Evolutionary conservation across 2,113 vertebrate genomes (phyloP).

Genomic region (Sarotherodon lohbergeri): DNA sequence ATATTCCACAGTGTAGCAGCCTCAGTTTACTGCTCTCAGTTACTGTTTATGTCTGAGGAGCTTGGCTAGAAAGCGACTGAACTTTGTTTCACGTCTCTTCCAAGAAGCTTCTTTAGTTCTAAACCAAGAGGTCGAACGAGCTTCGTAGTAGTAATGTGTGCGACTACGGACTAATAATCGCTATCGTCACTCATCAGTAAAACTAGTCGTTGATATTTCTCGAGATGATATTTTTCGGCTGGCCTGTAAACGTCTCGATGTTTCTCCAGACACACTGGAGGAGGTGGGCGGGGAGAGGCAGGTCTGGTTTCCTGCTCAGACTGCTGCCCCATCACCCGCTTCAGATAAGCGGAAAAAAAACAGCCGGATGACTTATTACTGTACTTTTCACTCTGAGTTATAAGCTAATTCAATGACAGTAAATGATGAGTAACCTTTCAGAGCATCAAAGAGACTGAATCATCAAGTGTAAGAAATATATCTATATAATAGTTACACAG

Average conservation of each 20-base stretch:
- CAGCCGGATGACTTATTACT: background rate
- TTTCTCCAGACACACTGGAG: accelerated
- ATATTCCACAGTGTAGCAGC: background rate
- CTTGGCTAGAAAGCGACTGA: accelerated
- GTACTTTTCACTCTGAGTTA: background rate
- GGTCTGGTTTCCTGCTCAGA: background rate
- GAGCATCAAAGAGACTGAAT: background rate
- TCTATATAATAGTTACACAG: accelerated
- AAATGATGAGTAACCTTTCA: background rate
- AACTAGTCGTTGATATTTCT: background rate
- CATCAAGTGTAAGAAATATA: background rate
- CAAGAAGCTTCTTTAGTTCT: accelerated
- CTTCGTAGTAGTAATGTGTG: accelerated
- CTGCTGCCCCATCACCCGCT: background rate
- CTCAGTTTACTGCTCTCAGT: background rate
- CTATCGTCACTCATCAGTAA: background rate
- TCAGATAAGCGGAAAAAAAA: background rate
- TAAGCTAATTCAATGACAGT: background rate
- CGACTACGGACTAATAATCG: background rate
- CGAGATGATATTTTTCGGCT: too few species aligned
- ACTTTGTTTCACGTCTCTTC: background rate
- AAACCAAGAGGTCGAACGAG: background rate
- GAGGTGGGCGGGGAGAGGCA: background rate
- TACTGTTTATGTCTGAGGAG: accelerated
- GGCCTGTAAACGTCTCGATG: too few species aligned